Evolutionary conservation across 2,113 vertebrate genomes (phyloP), one percentile per base, ranked within the genome.

Genomic region (Embiotoca jacksoni): DNA sequence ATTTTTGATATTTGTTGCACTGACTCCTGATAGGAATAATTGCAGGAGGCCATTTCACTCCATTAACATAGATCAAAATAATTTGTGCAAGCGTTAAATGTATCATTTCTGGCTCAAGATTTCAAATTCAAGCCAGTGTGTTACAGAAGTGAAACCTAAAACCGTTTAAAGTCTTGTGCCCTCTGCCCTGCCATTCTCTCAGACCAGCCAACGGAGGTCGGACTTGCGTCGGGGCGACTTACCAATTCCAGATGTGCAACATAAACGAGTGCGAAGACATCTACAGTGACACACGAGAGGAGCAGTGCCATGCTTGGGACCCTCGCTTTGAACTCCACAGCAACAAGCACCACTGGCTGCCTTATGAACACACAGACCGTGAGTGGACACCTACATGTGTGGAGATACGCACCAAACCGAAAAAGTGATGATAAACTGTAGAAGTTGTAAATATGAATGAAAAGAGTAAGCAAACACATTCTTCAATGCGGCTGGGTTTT

Each of bases 241-340:
- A 97, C 0, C 96, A 98, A 86, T 97, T 99, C 92, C 96, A 97
- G 90, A 96, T 99, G 64, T 99, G 98, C 93, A 97, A 95, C 92
- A 92, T 85, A 2, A 92, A 98, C 54, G 95, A 96, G 37, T 99
- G 98, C 9, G 95, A 96, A 7, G 96, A 96, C 49, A 88, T 95
- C 41, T 92, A 95, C 39, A 96, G 95, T 0, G 98, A 99, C 78
- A 95, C 95, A 85, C 92, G 98, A 11, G 98, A 97, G 88, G 96
- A 99, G 69, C 97, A 99, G 79, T 99, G 98, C 86, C 91, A 88
- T 0, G 94, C 96, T 69, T 96, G 94, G 96, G 95, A 98, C 84
- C 93, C 95, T 36, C 95, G 94, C 85, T 97, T 96, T 11, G 96
- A 98, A 88, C 93, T 97, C 64, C 95, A 97, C 33, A 95, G 95